Conservation (phyloP, 1,140 invertebrate species). For the Contarinia nasturtii region DNA sequence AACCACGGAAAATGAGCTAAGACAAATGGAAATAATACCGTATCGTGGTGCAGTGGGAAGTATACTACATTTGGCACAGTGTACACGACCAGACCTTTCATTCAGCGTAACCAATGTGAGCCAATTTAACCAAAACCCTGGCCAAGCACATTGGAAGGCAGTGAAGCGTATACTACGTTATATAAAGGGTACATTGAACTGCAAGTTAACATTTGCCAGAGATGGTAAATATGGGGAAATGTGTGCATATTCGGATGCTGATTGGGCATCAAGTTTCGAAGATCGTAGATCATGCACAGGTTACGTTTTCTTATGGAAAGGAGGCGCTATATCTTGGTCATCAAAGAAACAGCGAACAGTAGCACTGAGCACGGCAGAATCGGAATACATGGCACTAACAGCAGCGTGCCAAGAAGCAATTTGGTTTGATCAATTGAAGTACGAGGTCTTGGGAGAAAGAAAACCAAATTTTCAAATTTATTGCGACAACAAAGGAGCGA, state of each 20-base stretch:
- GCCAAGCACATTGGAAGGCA: conserved; percentile 13
- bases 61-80: conserved; percentile 16
- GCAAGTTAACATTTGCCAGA: conserved; percentile 6
- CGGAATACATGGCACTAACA: no score
- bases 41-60: conserved; percentile 12
- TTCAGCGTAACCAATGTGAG: conserved; percentile 13
- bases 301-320: no score
- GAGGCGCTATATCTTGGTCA: no score
- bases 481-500: no score
- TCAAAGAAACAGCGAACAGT: no score
- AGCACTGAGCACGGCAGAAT: no score
- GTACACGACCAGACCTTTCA: conserved; percentile 22
- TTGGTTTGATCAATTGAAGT: no score
- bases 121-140: conserved; percentile 10
- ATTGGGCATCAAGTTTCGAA: neutral
- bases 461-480: no score
- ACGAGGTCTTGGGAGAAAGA: no score
- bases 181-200: conserved; percentile 17
- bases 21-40: conserved; percentile 7
- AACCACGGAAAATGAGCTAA: conserved; percentile 3
- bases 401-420: no score
- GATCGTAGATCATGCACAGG: no score
- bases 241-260: neutral
- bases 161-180: conserved; percentile 19
- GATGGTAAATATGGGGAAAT: no score